phyloP scores from a whole-genome alignment of 2,797 vertebrate species.

The Crypturellus tataupa region DNA sequence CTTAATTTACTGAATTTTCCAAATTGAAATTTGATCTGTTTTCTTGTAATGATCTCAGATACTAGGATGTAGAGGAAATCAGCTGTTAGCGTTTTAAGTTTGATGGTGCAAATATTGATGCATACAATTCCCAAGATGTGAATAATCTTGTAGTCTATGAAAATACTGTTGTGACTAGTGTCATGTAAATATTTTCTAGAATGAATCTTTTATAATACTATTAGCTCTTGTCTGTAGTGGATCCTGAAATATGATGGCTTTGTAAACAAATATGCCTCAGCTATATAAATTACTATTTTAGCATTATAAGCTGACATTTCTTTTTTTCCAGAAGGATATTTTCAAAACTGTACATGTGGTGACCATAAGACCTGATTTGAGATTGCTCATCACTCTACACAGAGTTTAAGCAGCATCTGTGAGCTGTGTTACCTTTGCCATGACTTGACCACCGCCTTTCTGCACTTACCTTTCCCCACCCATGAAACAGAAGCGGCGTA shows the following conservation, averaged over 20 bases:
- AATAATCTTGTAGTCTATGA: background rate
- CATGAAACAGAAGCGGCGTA: background rate
- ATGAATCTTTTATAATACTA: too few relatives aligned
- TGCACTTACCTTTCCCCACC: background rate
- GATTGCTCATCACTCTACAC: background rate
- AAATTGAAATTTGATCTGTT: background rate
- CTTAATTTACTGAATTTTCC: background rate
- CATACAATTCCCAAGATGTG: background rate
- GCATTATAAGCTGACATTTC: background rate
- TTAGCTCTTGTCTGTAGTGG: background rate
- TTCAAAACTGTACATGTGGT: background rate
- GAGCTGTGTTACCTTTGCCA: background rate
- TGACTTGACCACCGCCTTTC: background rate
- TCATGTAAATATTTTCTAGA: background rate
- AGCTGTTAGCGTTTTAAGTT: background rate
- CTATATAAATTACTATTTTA: background rate
- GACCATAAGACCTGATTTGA: background rate
- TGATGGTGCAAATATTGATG: background rate
- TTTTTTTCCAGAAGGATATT: background rate
- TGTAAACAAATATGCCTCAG: background rate
- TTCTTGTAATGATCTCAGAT: background rate
- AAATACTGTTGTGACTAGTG: background rate
- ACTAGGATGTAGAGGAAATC: background rate
- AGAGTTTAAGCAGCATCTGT: background rate
- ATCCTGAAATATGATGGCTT: background rate